phyloP scores from a whole-genome alignment of 2,113 vertebrate species.

The Myrmecophaga tridactyla region DNA sequence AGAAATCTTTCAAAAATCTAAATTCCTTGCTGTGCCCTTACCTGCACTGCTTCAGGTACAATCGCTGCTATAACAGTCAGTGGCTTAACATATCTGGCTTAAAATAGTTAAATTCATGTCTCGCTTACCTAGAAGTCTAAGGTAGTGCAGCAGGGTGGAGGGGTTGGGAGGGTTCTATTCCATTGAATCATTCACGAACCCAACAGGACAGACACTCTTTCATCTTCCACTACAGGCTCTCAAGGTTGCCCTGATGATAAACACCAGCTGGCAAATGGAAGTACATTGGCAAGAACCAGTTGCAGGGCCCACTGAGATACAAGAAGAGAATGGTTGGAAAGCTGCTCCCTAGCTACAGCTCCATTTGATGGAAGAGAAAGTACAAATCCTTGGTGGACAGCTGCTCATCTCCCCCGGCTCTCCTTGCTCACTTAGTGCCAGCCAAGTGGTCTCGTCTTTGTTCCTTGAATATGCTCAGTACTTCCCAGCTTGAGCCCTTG shows the following conservation, averaged over 20 bases:
- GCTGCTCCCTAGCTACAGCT: not conserved
- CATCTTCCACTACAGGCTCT: not conserved
- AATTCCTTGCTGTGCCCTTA: not conserved
- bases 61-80: not conserved
- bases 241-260: not conserved
- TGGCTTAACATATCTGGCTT: not conserved
- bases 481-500: not conserved
- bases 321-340: not conserved
- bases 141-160: not conserved
- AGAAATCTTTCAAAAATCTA: not conserved
- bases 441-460: not conserved
- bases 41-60: not conserved
- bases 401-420: not conserved
- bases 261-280: not conserved
- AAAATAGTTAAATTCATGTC: not conserved
- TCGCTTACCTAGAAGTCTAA: not conserved
- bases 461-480: not conserved
- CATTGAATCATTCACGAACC: not conserved
- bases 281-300: not conserved
- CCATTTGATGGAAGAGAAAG: rapidly evolving
- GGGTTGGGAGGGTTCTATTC: not conserved
- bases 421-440: not conserved
- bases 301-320: too few relatives aligned
- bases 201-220: not conserved
- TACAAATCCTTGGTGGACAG: not conserved